Conservation (phyloP, 2,797 vertebrate species). For the Lerista edwardsae region DNA sequence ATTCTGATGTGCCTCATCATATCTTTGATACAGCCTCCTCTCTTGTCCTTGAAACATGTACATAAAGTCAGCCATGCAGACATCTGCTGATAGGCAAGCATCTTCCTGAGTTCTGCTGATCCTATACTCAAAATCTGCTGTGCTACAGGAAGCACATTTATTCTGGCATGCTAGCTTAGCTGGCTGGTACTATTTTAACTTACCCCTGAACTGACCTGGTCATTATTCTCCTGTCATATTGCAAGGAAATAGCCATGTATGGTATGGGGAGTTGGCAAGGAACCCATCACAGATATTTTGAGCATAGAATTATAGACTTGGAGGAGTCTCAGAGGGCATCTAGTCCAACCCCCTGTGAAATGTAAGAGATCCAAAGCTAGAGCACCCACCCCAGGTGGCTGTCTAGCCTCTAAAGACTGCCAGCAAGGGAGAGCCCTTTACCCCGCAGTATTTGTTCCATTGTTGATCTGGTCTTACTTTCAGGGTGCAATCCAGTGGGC, state of each 20-base stretch:
- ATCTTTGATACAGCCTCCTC: neutral
- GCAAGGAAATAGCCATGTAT: neutral
- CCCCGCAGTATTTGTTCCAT: too few relatives aligned
- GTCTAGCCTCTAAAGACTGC: too few relatives aligned
- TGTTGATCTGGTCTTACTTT: too few relatives aligned
- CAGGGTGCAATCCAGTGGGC: too few relatives aligned
- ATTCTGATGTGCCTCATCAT: neutral
- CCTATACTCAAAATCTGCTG: neutral
- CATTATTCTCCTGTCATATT: neutral
- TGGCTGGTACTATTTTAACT: slow-evolving; percentile 5
- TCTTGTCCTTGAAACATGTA: neutral
- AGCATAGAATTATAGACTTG: neutral
- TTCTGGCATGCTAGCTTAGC: neutral
- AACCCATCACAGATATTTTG: neutral
- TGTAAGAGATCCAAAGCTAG: too few relatives aligned
- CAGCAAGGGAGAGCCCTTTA: too few relatives aligned
- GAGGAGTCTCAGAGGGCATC: too few relatives aligned
- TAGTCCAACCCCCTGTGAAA: too few relatives aligned
- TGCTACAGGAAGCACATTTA: neutral
- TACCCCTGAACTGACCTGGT: neutral
- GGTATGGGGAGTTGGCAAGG: neutral
- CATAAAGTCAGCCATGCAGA: neutral
- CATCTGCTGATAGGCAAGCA: neutral
- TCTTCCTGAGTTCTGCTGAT: neutral
- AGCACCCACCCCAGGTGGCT: too few relatives aligned